Evolutionary conservation across 2,797 vertebrate genomes (phyloP).

Genomic region (Picus viridis): DNA sequence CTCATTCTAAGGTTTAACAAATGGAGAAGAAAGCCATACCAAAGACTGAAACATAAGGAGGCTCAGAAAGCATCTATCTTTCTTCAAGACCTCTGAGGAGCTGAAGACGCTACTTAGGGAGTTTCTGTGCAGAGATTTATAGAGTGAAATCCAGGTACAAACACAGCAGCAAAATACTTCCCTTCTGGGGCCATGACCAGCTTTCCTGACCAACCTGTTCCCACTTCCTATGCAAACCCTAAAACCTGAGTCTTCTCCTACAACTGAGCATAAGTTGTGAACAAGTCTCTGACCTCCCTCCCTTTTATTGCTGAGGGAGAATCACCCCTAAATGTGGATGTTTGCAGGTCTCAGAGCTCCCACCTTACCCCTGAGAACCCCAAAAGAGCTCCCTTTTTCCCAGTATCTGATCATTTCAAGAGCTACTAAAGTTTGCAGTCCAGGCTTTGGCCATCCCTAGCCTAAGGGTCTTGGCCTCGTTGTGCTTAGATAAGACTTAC

Average conservation of each 20-base stretch:
- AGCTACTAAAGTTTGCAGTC: background rate
- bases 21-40: background rate
- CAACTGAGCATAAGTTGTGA: background rate
- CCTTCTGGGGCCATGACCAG: background rate
- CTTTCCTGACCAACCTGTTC: background rate
- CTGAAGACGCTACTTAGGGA: background rate
- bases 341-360: background rate
- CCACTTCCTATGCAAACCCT: background rate
- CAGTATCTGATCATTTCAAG: background rate
- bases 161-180: background rate
- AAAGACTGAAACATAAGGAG: background rate
- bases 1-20: background rate
- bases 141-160: background rate
- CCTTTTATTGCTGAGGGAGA: background rate
- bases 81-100: constrained; percentile 8
- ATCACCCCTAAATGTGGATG: background rate
- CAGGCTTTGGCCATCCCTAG: background rate
- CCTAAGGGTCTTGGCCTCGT: background rate
- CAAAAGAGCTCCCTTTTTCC: background rate
- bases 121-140: background rate
- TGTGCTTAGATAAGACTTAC: background rate
- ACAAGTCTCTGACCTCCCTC: background rate
- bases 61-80: background rate
- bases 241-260: background rate
- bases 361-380: background rate